Base-by-base conservation (phyloP, 2,797 vertebrate genomes). In the Eospalax fontanierii region DNA sequence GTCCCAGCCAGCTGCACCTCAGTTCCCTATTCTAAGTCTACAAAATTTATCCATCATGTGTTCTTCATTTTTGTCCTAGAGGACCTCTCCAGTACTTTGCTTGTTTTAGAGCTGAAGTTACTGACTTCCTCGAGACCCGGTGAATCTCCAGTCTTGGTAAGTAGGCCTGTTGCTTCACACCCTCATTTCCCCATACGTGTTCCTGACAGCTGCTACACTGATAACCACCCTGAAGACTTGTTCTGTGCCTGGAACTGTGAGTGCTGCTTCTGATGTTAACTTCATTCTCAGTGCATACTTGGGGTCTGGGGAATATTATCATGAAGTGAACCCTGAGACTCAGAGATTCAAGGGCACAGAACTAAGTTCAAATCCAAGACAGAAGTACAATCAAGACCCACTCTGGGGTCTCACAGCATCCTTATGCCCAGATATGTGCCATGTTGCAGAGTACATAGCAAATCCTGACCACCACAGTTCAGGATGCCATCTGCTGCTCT, bases 241-340 rank as follows among this genome's bases (percentile, higher is more conserved):
- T 22, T 33, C 33, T 10, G 4, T 76, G 43, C 63, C 68, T 78
- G 19, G 68, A 89, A 73, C 57, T 88, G 35, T 28, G 28, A 81
- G 57, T 59, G 16, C 19, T 35, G 6, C 35, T 84, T 46, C 46
- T 35, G 40, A 38, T 81, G 24, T 26, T 54, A n/a, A 68, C 24
- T 86, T 83, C 19, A 33, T 43, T 86, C 81, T 82, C 57, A 46
- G 21, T 38, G 9, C 11, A 75, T 14, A 33, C 24, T 3, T 79
- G 70, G 38, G 21, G 38, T 6, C 57, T 93, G 16, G 22, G 38
- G 71, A 95, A 91, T 38, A 57, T 16, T 33, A 65, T 65, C 43
- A 54, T 75, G 5, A 95, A 94, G 46, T 73, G 28, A 92, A 80
- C 24, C 33, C 33, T 54, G 50, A 94, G 43, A 87, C 21, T 86